phyloP scores from a whole-genome alignment of 2,888 invertebrate genomes.

The Apotomis betuletana region DNA sequence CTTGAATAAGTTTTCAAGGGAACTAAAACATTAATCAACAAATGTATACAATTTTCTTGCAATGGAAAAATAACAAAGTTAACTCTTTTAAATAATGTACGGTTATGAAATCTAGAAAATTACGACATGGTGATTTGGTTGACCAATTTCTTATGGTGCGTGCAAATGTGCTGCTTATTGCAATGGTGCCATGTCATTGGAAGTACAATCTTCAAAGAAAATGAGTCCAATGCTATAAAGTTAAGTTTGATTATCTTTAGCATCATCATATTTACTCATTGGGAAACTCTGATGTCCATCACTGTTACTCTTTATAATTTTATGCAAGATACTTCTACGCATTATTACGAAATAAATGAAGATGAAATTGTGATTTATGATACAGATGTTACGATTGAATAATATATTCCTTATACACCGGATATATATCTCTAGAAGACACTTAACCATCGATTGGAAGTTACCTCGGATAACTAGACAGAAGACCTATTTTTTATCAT shows the following conservation, averaged over 20 bases:
- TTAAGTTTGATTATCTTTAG: slow-evolving; percentile 15
- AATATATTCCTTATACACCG: too few species aligned
- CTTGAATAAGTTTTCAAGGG: too few species aligned
- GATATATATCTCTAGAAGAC: too few species aligned
- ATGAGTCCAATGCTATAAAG: slow-evolving; percentile 5
- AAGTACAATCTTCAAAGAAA: slow-evolving; percentile 7
- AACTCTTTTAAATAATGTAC: not conserved
- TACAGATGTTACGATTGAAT: not conserved
- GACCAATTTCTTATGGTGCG: not conserved
- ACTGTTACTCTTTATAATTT: slow-evolving; percentile 6
- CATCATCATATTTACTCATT: not conserved
- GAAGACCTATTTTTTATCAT: too few species aligned
- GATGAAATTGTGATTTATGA: not conserved
- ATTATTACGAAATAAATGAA: not conserved
- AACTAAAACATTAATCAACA: too few species aligned
- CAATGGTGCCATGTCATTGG: slow-evolving; percentile 17
- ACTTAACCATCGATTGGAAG: too few species aligned
- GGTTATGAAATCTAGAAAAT: not conserved
- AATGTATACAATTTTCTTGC: not conserved
- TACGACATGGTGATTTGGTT: slow-evolving; percentile 14
- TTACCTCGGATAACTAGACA: too few species aligned
- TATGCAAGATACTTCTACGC: not conserved
- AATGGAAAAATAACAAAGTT: not conserved
- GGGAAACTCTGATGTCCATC: slow-evolving; percentile 4
- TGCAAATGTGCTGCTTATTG: slow-evolving; percentile 8